phyloP scores from a whole-genome alignment of 92 coral and sea anemone genomes.

The Epizoanthus rinbou region DNA sequence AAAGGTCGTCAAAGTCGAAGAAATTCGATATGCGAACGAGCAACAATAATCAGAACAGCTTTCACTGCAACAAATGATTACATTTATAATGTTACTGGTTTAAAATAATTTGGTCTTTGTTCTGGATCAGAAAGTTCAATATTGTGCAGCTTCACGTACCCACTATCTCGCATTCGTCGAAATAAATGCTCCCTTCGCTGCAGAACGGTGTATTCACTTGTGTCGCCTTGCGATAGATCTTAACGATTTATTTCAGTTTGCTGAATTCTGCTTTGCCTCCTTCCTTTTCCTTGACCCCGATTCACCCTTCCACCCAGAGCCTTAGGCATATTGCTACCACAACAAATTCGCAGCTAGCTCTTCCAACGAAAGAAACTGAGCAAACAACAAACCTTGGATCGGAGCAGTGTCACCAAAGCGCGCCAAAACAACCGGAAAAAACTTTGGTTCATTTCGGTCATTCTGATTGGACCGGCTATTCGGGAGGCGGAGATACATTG shows the following conservation, averaged over 20 bases:
- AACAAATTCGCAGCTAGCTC: background rate
- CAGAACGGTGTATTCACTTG: constrained; percentile 23
- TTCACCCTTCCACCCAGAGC: background rate
- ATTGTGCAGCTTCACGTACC: constrained; percentile 24
- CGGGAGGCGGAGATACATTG: background rate
- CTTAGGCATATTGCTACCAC: background rate
- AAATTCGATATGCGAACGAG: constrained; percentile 23
- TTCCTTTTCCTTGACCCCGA: background rate
- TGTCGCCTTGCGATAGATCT: constrained; percentile 23
- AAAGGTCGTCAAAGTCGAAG: constrained; percentile 21
- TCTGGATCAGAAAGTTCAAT: constrained; percentile 20
- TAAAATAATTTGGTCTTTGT: constrained; percentile 25
- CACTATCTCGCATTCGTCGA: constrained; percentile 23
- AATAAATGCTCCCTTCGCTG: background rate
- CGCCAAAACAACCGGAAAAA: background rate
- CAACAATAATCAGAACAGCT: constrained; percentile 26
- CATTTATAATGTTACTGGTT: constrained; percentile 15
- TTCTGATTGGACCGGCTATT: background rate
- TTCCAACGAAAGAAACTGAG: background rate
- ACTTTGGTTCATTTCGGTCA: background rate
- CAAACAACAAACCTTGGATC: too few relatives aligned
- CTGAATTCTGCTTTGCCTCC: background rate
- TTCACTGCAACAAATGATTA: constrained; percentile 19
- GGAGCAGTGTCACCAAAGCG: background rate
- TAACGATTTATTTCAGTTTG: constrained; percentile 21